Conservation (phyloP, 37 sponge, comb jelly and placozoan species). For the Oopsacas minuta region DNA sequence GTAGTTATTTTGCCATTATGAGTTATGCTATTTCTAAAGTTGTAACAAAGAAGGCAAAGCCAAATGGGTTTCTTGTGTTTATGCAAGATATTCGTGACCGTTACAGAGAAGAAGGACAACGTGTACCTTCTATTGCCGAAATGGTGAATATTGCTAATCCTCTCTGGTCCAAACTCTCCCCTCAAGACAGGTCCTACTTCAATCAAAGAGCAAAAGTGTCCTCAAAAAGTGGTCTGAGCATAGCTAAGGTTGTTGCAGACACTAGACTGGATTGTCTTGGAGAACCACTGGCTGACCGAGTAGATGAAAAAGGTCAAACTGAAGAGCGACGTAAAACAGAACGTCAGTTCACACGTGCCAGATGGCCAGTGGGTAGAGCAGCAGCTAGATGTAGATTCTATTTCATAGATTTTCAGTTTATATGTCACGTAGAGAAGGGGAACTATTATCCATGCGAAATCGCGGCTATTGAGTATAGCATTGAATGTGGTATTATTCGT, state of each 20-base stretch:
- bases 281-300: not conserved
- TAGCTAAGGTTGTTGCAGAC: not conserved
- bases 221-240: not conserved
- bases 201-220: not conserved
- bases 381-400: constrained; percentile 26
- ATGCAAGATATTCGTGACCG: constrained; percentile 63
- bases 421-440: constrained; percentile 28
- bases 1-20: not conserved
- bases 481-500: constrained; percentile 25
- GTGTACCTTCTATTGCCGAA: constrained; percentile 7
- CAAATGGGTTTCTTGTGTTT: constrained; percentile 50
- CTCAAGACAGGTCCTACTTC: constrained; percentile 4
- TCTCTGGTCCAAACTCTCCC: not conserved
- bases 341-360: not conserved
- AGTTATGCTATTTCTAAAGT: not conserved
- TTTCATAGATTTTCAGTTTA: constrained; percentile 55
- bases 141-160: not conserved
- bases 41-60: constrained; percentile 40
- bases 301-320: not conserved
- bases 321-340: not conserved
- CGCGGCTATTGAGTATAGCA: constrained; percentile 42
- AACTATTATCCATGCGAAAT: constrained; percentile 50
- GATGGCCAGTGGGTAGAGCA: not conserved
- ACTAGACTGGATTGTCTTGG: not conserved
- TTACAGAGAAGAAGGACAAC: constrained; percentile 28